Percentiles rank a stretch among this genome's conserved stretches.
phyloP scores from a whole-genome alignment of 2,113 vertebrate genomes.

The Scomber colias region DNA sequence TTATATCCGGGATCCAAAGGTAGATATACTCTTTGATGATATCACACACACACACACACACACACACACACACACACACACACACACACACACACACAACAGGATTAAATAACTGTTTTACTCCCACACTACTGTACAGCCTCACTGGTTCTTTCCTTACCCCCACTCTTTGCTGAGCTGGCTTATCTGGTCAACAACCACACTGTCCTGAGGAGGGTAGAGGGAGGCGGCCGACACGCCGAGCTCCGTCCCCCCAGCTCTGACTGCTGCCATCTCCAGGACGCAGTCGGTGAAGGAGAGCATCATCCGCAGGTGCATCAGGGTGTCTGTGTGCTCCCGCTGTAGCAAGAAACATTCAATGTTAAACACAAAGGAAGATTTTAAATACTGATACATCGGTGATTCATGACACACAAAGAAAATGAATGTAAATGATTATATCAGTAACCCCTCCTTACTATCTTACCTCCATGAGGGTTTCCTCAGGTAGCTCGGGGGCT shows the following conservation, averaged over 20 bases:
- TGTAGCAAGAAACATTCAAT: conserved; percentile 59
- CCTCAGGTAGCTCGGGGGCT: conserved; percentile 96
- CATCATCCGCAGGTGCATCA: conserved; percentile 94
- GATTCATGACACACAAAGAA: background rate
- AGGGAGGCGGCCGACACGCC: conserved; percentile 89
- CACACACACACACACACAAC: too few relatives aligned
- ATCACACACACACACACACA: too few relatives aligned
- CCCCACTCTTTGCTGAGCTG: conserved; percentile 98
- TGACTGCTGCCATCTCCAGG: conserved; percentile 91
- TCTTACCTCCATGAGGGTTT: conserved; percentile 98
- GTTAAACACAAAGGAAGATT: background rate
- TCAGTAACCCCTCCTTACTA: background rate
- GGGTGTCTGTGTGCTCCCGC: conserved; percentile 96
- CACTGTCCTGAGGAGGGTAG: conserved; percentile 95
- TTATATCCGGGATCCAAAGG: too few relatives aligned
- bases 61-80: too few relatives aligned
- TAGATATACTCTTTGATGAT: too few relatives aligned
- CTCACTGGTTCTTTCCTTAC: conserved; percentile 76
- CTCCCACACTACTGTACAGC: too few relatives aligned
- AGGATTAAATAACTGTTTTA: too few relatives aligned
- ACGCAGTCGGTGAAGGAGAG: conserved; percentile 95
- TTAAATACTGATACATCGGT: background rate
- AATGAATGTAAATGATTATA: too few relatives aligned
- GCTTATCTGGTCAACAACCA: conserved; percentile 97
- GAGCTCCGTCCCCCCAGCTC: conserved; percentile 88